These are phyloP conservation scores for cat (Felis catus) DNA, from an alignment of 2,113 vertebrate species.

Conservation along the genomic window F.catus_Fca126_mat1.0 CM031412.1:216795501-216796000, in stretches of 20 bases:
- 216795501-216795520: neutral
- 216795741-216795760: neutral
- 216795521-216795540: neutral
- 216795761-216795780: neutral
- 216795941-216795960: neutral
- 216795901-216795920: neutral
- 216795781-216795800: neutral
- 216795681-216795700: neutral
- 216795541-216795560: fast-evolving
- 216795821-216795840: neutral
- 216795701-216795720: neutral
- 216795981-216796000: neutral
- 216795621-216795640: neutral
- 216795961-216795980: neutral
- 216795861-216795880: neutral
- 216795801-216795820: neutral
- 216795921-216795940: neutral
- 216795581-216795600: neutral
- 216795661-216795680: neutral
- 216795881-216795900: neutral
- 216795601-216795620: neutral
- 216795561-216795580: neutral
- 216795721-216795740: neutral
- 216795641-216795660: neutral
- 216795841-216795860: neutral